Percentiles rank a stretch among this genome's conserved stretches.
phyloP scores from a whole-genome alignment of 2,888 invertebrate genomes.

The Scaeva pyrastri region DNA sequence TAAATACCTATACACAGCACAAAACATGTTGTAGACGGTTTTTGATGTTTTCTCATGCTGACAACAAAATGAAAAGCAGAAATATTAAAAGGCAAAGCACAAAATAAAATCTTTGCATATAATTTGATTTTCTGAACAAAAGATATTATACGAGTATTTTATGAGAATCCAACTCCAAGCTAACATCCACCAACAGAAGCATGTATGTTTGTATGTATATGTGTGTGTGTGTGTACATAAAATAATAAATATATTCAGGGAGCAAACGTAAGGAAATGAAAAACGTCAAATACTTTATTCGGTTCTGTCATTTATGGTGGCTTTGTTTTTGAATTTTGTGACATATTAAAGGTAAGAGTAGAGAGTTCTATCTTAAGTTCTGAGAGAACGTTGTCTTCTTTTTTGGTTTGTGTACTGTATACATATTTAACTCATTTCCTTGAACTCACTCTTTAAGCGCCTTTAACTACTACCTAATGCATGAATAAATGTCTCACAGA shows the following conservation, averaged over 20 bases:
- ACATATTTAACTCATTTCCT: neutral
- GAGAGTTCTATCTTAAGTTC: neutral
- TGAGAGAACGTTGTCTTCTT: neutral
- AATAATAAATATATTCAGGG: slow-evolving; percentile 38
- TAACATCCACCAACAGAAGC: no score
- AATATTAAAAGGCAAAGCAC: slow-evolving; percentile 29
- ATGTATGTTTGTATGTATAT: no score
- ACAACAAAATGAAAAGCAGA: slow-evolving; percentile 45
- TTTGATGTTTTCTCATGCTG: slow-evolving; percentile 64
- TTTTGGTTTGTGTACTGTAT: neutral
- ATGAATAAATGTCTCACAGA: neutral
- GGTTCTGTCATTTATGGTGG: slow-evolving; percentile 30
- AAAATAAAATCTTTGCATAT: slow-evolving; percentile 28
- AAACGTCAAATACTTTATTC: slow-evolving; percentile 34
- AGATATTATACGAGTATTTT: neutral
- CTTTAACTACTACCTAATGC: neutral
- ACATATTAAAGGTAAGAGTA: slow-evolving; percentile 18
- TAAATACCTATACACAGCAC: neutral
- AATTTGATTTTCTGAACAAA: slow-evolving; percentile 38
- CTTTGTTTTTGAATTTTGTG: slow-evolving; percentile 30
- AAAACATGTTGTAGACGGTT: slow-evolving; percentile 9
- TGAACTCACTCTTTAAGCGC: neutral
- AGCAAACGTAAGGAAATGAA: slow-evolving; percentile 32
- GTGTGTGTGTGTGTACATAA: no score
- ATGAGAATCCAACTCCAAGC: neutral